Conservation (phyloP, 2,888 invertebrate species). For the Linnaemya vulpina region DNA sequence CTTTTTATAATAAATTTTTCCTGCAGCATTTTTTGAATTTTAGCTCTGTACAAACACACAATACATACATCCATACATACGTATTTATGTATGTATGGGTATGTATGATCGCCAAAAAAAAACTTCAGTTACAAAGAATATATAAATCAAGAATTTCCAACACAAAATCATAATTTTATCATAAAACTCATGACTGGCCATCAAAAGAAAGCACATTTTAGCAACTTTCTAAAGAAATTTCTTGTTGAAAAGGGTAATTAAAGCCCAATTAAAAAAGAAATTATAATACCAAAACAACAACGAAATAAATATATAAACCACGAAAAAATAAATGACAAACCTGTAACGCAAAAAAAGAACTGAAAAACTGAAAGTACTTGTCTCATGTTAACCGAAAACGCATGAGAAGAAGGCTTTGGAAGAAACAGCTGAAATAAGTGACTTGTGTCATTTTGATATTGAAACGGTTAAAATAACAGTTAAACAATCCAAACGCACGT, state of each 20-base stretch:
- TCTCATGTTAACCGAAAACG: constrained; percentile 48
- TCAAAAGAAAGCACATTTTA: constrained; percentile 15
- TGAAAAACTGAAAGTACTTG: constrained; percentile 65
- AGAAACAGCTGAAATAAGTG: constrained; percentile 4
- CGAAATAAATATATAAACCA: background rate
- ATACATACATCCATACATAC: background rate
- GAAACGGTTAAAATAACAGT: constrained; percentile 57
- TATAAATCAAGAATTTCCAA: constrained; percentile 39
- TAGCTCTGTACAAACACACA: no score
- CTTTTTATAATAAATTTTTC: constrained; percentile 3
- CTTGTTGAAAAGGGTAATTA: constrained; percentile 54
- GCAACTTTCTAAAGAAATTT: constrained; percentile 70
- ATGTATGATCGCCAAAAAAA: background rate
- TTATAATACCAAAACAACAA: background rate
- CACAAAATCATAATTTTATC: constrained; percentile 5
- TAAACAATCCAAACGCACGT: background rate
- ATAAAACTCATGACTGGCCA: background rate
- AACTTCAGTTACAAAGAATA: background rate
- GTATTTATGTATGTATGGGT: no score
- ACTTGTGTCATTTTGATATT: constrained; percentile 26
- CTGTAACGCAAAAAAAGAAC: background rate
- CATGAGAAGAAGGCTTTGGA: constrained; percentile 33
- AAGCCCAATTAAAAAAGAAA: constrained; percentile 23
- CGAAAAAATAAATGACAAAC: constrained; percentile 1
- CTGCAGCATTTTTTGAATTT: background rate